These are phyloP conservation scores for Meiosimyza decipiens DNA, from an alignment of 2,888 invertebrate species.

Conservation along the genomic window DNA sequence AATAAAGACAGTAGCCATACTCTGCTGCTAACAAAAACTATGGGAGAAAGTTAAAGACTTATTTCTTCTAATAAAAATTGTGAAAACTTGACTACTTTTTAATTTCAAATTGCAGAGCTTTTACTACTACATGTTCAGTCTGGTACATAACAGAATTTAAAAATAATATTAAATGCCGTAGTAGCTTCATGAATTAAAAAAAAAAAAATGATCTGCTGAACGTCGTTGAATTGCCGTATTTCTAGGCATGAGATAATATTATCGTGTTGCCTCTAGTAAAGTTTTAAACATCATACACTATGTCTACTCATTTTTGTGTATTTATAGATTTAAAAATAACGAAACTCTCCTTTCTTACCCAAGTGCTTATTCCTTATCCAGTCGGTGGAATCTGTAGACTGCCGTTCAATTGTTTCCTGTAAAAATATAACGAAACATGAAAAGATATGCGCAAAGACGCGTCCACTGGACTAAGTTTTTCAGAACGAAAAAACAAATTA, in stretches of 20 bases:
- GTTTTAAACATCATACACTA: conserved; percentile 17
- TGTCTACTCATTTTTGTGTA: neutral
- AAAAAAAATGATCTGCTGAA: neutral
- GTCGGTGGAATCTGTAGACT: conserved; percentile 76
- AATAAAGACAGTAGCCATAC: no score
- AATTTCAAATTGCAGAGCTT: no score
- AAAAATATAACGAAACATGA: neutral
- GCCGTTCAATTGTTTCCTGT: conserved; percentile 60
- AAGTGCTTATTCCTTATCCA: conserved; percentile 89
- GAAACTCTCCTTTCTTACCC: conserved; percentile 95
- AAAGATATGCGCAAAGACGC: no score
- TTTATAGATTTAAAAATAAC: conserved; percentile 79
- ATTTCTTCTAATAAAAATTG: no score
- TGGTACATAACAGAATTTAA: no score
- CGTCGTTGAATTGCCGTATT: neutral
- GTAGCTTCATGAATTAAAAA: no score
- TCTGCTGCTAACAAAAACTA: no score
- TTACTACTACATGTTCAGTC: no score
- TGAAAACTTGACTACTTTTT: no score
- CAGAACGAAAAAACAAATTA: neutral
- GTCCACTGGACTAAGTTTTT: no score
- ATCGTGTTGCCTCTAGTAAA: conserved; percentile 4
- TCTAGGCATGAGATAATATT: neutral
- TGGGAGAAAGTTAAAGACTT: no score
- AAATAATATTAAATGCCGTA: no score